Conservation (phyloP, 2,113 vertebrate species). For the Corydoras sp. region DNA sequence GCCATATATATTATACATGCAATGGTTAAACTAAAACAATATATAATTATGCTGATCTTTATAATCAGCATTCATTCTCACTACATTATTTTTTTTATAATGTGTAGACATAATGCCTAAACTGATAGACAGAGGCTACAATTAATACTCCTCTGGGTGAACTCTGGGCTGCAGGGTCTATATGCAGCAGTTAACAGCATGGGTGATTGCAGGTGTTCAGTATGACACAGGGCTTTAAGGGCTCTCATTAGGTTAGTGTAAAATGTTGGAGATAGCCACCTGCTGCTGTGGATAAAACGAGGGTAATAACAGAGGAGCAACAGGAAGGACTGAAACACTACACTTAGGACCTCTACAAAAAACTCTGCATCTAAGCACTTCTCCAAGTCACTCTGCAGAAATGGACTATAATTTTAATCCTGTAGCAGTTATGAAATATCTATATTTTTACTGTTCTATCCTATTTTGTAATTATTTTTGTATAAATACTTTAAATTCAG, state of each 20-base stretch:
- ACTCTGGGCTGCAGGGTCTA: background rate
- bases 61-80: background rate
- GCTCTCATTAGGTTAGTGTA: constrained; percentile 26
- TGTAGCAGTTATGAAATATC: too few species aligned
- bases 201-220: constrained; percentile 23
- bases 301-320: constrained; percentile 37
- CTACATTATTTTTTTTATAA: background rate
- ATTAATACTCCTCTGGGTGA: background rate
- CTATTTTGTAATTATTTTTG: too few species aligned
- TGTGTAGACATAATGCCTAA: background rate
- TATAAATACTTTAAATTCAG: too few species aligned
- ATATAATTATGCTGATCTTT: background rate
- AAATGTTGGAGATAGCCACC: background rate
- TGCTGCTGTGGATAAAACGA: background rate
- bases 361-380: background rate
- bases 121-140: constrained; percentile 23
- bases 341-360: constrained; percentile 2
- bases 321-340: constrained; percentile 18
- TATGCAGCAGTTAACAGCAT: background rate
- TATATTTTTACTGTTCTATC: too few species aligned
- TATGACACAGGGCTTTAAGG: background rate
- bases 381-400: too few species aligned
- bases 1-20: background rate
- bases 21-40: background rate
- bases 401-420: too few species aligned